Percentiles rank a stretch among this genome's conserved stretches.
These are phyloP conservation scores for Cladorhizidae sp. DNA, from an alignment of 37 sponge, comb jelly and placozoan genomes.

Conservation along the genomic window DNA sequence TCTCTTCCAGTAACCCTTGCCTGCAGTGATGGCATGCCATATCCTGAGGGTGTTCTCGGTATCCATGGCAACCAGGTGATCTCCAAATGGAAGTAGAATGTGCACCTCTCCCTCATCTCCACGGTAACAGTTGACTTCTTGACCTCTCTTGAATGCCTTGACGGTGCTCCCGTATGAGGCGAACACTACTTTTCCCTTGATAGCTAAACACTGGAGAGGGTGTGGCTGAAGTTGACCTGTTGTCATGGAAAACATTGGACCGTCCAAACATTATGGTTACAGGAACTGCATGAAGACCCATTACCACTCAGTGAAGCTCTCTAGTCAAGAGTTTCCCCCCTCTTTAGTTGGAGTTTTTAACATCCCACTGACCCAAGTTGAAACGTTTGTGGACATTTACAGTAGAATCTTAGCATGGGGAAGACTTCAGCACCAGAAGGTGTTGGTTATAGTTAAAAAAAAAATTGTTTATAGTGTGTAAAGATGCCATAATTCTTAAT, in stretches of 20 bases:
- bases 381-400: too few species aligned
- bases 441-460: too few species aligned
- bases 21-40: slow-evolving; percentile 55
- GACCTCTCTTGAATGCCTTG: slow-evolving; percentile 65
- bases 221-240: slow-evolving; percentile 55
- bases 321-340: too few species aligned
- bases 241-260: not conserved
- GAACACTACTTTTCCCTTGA: slow-evolving; percentile 40
- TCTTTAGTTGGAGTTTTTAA: too few species aligned
- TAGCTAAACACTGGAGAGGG: slow-evolving; percentile 58
- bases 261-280: not conserved
- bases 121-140: slow-evolving; percentile 42
- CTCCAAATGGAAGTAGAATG: slow-evolving; percentile 79
- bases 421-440: too few species aligned
- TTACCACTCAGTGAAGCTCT: too few species aligned
- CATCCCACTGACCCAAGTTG: too few species aligned
- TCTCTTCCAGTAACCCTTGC: slow-evolving; percentile 64
- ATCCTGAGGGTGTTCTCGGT: slow-evolving; percentile 59
- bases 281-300: too few species aligned
- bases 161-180: slow-evolving; percentile 47
- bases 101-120: slow-evolving; percentile 62
- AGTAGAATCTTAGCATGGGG: too few species aligned
- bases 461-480: too few species aligned
- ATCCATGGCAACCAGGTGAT: slow-evolving; percentile 86
- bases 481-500: too few species aligned